Evolutionary conservation across 53 echinoderm and acorn worm genomes (phyloP).

Genomic region (Crossaster papposus): DNA sequence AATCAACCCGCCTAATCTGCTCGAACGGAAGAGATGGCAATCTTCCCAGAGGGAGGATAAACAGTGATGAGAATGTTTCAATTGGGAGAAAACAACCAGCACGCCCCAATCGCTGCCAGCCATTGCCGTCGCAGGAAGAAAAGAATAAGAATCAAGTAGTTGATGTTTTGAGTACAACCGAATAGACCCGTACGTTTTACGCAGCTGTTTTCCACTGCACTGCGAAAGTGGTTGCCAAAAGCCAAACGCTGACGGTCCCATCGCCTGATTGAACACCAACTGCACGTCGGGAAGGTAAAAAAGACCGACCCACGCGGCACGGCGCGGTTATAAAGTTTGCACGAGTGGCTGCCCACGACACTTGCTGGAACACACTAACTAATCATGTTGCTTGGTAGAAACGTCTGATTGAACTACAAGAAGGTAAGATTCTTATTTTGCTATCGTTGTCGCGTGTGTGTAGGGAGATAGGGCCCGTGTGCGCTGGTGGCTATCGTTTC

Average conservation of each 20-base stretch:
- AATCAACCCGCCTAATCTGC: constrained; percentile 42
- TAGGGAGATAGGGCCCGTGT: background rate
- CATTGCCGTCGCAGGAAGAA: background rate
- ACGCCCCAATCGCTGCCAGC: background rate
- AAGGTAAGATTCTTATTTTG: constrained; percentile 16
- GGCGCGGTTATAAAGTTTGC: constrained; percentile 41
- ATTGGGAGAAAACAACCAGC: constrained; percentile 20
- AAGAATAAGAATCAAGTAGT: background rate
- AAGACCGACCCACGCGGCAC: background rate
- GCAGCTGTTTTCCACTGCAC: background rate
- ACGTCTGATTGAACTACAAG: background rate
- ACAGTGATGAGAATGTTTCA: constrained; percentile 20
- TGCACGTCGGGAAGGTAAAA: constrained; percentile 28
- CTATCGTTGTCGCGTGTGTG: background rate
- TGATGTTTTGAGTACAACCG: background rate
- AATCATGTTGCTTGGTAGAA: background rate
- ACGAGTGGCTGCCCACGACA: constrained; percentile 37
- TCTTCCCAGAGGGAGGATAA: constrained; percentile 32
- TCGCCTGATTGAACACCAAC: constrained; percentile 7
- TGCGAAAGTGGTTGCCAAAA: background rate
- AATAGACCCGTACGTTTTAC: background rate
- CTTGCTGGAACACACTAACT: constrained; percentile 40
- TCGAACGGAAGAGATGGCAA: constrained; percentile 16
- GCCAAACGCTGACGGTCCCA: background rate
- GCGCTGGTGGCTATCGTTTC: background rate